Percentiles rank a stretch among this genome's conserved stretches.
Conservation (phyloP, 2,888 invertebrate genomes). For the Gisinianus flammeolus region DNA sequence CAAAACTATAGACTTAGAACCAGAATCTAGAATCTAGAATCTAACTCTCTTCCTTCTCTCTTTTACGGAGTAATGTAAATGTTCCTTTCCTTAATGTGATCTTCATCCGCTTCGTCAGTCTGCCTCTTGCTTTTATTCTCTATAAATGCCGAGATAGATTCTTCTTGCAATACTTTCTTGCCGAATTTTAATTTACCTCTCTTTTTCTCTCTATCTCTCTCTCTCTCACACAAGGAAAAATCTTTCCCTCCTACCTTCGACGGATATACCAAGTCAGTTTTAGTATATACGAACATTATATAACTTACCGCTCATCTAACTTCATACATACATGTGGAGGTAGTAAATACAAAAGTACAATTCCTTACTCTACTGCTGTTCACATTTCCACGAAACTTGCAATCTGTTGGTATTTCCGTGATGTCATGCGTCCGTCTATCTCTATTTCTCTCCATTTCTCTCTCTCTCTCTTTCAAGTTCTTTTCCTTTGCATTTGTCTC, state of each 20-base stretch:
- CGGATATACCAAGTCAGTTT: no score
- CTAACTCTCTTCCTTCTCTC: not conserved
- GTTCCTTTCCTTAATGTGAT: constrained; percentile 36
- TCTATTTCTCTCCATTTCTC: not conserved
- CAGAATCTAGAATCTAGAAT: not conserved
- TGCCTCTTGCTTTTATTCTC: constrained; percentile 17
- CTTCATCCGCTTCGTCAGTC: constrained; percentile 31
- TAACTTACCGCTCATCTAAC: not conserved
- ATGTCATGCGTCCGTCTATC: not conserved
- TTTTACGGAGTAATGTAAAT: constrained; percentile 37
- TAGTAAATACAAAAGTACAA: not conserved
- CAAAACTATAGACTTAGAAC: constrained; percentile 14
- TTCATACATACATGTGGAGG: not conserved
- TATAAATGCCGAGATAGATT: constrained; percentile 34
- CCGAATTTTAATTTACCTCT: constrained; percentile 37
- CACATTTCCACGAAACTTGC: not conserved
- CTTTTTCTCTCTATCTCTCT: not conserved
- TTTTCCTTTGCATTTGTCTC: no score
- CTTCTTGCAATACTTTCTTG: constrained; percentile 16
- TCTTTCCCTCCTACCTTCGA: not conserved
- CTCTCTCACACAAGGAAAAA: not conserved
- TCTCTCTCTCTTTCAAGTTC: not conserved
- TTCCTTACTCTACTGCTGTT: no score
- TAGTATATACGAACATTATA: no score
- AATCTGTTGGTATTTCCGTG: constrained; percentile 8